Conservation (phyloP, 2,888 invertebrate genomes). For the Papilio gigon region DNA sequence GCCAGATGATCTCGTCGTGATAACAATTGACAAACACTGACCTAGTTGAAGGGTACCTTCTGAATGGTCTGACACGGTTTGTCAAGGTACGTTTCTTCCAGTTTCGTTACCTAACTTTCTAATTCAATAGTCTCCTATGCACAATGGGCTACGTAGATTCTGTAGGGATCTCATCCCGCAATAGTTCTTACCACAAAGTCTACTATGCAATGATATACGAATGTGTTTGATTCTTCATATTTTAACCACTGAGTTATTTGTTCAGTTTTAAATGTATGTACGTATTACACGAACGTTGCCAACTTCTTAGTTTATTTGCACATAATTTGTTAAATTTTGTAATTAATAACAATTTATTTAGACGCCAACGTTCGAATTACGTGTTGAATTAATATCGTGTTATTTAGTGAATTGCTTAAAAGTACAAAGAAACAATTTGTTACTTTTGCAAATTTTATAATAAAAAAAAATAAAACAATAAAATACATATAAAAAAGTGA, state of each 20-base stretch:
- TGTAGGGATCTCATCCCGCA: slow-evolving; percentile 52
- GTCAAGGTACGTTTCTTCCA: slow-evolving; percentile 47
- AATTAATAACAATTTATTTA: slow-evolving; percentile 80
- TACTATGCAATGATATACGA: slow-evolving; percentile 57
- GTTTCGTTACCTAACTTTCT: slow-evolving; percentile 43
- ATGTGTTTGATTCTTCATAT: slow-evolving; percentile 77
- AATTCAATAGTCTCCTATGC: slow-evolving; percentile 47
- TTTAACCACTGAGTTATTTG: slow-evolving; percentile 76
- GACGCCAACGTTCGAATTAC: slow-evolving; percentile 72
- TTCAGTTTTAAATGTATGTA: slow-evolving; percentile 77
- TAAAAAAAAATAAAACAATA: slow-evolving; percentile 76
- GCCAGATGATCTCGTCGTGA: no score
- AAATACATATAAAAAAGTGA: slow-evolving; percentile 72
- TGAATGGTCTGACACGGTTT: slow-evolving; percentile 41
- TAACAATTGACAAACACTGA: not conserved
- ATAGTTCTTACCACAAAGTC: slow-evolving; percentile 55
- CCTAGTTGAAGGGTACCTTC: not conserved
- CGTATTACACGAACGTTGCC: slow-evolving; percentile 78
- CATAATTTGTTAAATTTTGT: slow-evolving; percentile 78
- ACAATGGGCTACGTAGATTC: slow-evolving; percentile 66
- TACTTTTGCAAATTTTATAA: slow-evolving; percentile 89
- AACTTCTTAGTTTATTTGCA: slow-evolving; percentile 82
- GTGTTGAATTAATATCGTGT: slow-evolving; percentile 79
- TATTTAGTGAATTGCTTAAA: slow-evolving; percentile 86
- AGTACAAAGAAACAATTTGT: slow-evolving; percentile 87